Conservation (phyloP, 2,888 invertebrate species). For the Corythucha ciliata region DNA sequence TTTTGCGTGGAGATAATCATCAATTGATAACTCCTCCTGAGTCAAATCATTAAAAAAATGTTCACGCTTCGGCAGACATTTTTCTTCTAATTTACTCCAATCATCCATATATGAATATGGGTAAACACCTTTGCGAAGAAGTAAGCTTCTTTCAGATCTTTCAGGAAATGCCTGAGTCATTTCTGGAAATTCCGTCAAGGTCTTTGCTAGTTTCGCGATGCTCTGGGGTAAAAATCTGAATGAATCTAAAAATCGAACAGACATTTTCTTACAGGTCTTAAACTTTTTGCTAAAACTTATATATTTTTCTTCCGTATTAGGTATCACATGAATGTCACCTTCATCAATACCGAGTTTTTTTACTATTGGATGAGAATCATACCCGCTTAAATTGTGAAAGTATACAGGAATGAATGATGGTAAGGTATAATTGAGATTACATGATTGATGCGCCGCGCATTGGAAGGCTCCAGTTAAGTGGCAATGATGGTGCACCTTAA, state of each 20-base stretch:
- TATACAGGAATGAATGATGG: conserved; percentile 36
- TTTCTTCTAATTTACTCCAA: conserved; percentile 1
- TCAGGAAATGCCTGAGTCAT: not conserved
- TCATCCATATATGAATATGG: conserved; percentile 9
- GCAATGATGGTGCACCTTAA: conserved; percentile 36
- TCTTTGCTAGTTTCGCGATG: not conserved
- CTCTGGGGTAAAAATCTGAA: not conserved
- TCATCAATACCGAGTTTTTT: conserved; percentile 34
- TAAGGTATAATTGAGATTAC: conserved; percentile 38
- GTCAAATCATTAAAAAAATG: conserved; percentile 8
- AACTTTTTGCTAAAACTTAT: conserved; percentile 35
- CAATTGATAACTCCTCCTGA: conserved; percentile 3
- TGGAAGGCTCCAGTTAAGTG: conserved; percentile 37
- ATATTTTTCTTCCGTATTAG: conserved; percentile 39
- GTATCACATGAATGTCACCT: conserved; percentile 34
- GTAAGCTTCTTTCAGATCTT: not conserved
- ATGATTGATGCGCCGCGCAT: conserved; percentile 35
- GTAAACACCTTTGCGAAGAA: conserved; percentile 15
- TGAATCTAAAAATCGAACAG: conserved; percentile 13
- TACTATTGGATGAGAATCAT: conserved; percentile 38
- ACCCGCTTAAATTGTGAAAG: conserved; percentile 38
- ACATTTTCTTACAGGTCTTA: not conserved
- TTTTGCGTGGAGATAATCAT: conserved; percentile 7
- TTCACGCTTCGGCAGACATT: conserved; percentile 2
- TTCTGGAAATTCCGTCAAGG: not conserved